Evolutionary conservation across 2,797 vertebrate species (phyloP), one percentile per base, ranked within the genome.

Genomic region (Trachurus trachurus): DNA sequence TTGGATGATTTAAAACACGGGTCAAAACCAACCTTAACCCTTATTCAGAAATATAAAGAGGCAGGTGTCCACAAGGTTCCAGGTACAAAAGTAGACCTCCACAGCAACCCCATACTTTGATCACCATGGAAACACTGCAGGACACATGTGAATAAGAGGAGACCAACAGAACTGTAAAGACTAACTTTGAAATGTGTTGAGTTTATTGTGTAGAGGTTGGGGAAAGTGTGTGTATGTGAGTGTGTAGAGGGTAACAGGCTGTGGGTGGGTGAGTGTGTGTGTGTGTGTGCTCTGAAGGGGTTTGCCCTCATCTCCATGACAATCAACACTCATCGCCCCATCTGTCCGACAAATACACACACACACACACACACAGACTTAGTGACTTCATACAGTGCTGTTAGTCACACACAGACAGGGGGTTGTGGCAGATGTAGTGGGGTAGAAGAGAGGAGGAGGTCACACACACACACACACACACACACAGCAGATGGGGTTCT

Each of bases 351-450:
- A 34, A 26, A 26, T 3, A 26, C 26, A 26, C 71, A 71, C 77
- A 62, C 73, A 65, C 66, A 71, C 60, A 50, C 52, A 81, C 71
- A 68, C 62, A 49, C 44, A 80, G 56, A 39, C 78, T 50, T 47
- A 56, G 70, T 79, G 87, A 91, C 87, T 88, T 92, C 81, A 81
- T 84, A 65, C 82, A 66, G 82, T 73, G 87, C 45, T 70, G 89
- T 91, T 91, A 88, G 91, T 87, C 84, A 87, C 85, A 85, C 88
- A 73, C 88, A 83, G 87, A 61, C 64, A 77, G 90, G 90, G 66
- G 89, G 86, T 74, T 44, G 68, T 78, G 81, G 82, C 90, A 93
- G 92, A 92, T 93, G 89, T 81, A 83, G 82, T 31, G 71, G 79
- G 74, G 59, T 67, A 64, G 71, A 76, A 61, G 40, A 53, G 72